Evolutionary conservation across 2,888 invertebrate genomes (phyloP).

Genomic region (Melangyna quadrimaculata): DNA sequence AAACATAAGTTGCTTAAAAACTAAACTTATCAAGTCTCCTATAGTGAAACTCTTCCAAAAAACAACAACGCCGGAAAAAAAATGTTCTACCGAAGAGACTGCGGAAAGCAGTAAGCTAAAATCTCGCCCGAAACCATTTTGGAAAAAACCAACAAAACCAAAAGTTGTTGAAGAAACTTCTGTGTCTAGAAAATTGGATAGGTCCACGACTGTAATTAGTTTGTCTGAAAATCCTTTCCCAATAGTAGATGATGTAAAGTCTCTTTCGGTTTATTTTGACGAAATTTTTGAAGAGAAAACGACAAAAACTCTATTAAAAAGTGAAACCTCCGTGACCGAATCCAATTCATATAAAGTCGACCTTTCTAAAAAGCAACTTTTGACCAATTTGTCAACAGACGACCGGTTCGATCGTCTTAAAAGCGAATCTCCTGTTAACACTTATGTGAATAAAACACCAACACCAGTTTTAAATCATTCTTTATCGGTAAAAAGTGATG

Average conservation of each 20-base stretch:
- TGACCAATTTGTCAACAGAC: not conserved
- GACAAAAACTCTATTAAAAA: not conserved
- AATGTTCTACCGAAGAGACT: not conserved
- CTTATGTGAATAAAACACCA: not conserved
- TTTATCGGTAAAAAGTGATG: not conserved
- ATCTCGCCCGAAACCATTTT: conserved; percentile 28
- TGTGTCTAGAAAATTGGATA: not conserved
- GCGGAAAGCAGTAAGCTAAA: conserved; percentile 6
- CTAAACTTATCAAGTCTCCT: not conserved
- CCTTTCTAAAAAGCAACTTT: not conserved
- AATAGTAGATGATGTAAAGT: not conserved
- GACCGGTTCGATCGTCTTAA: conserved; percentile 51
- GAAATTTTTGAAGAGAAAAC: not conserved
- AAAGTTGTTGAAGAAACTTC: not conserved
- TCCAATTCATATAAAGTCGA: too few relatives aligned
- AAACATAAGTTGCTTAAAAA: not conserved
- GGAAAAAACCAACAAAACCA: not conserved
- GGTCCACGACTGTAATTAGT: not conserved
- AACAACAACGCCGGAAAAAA: not conserved
- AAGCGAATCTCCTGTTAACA: not conserved
- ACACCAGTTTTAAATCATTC: not conserved
- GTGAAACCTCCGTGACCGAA: not conserved
- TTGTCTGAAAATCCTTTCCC: not conserved
- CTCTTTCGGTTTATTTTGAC: not conserved
- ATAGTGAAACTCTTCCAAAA: not conserved